These are phyloP conservation scores for Alviniconcha strummeri DNA, from an alignment of 2,888 invertebrate genomes.

Conservation along the genomic window DNA sequence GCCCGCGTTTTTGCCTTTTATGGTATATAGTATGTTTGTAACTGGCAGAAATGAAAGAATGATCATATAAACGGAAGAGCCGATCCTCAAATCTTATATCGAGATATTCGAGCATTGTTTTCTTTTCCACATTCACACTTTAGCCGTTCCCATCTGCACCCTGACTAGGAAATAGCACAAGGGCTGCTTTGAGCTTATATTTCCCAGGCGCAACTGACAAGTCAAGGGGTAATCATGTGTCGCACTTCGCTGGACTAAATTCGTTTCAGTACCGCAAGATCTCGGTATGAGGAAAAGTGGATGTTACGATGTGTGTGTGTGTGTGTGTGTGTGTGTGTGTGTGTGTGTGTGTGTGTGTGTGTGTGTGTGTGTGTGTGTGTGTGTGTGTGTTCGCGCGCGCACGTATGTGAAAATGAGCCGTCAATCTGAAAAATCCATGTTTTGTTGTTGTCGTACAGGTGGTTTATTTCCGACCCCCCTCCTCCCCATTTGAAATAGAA, in stretches of 20 bases:
- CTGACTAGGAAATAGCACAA: no score
- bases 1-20: slow-evolving; percentile 26
- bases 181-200: no score
- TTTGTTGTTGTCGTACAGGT: no score
- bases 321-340: not conserved
- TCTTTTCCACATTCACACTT: not conserved
- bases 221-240: no score
- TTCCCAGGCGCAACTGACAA: no score
- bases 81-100: not conserved
- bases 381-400: not conserved
- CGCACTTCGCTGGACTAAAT: no score
- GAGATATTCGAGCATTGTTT: not conserved
- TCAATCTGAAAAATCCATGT: not conserved
- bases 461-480: no score
- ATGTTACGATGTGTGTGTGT: not conserved
- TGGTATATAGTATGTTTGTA: slow-evolving; percentile 13
- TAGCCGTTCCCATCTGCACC: not conserved
- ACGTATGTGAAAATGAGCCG: not conserved
- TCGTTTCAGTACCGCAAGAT: no score
- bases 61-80: slow-evolving; percentile 21
- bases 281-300: not conserved
- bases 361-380: not conserved
- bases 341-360: not conserved
- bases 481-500: no score
- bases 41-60: not conserved